Base-by-base conservation (phyloP, 2,888 invertebrate species). In the Drosophila demipolita region DNA sequence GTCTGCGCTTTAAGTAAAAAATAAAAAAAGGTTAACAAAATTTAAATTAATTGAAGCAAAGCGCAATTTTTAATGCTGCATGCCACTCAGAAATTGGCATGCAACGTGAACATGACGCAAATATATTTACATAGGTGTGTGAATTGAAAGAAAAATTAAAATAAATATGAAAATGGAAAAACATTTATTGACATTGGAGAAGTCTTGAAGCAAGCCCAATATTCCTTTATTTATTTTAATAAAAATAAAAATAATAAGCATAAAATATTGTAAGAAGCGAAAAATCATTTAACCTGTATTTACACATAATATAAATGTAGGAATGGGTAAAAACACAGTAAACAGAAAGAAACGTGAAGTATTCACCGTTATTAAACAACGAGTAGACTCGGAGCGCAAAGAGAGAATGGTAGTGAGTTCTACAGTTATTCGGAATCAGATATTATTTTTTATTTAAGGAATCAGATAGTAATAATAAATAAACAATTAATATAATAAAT, bases 1-100 rank as follows among this genome's bases (percentile, higher is more conserved):
- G 26, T 33, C 32, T 60, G 23, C 68, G 42, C 38, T 60, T 60
- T 38, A 26, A 40, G 8, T 20, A 23, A 50, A 49, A 12, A 50
- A n/a, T 32, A 42, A 7, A 36, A 29, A 32, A 48, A 0, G 20
- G 9, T 50, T 45, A 73, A 58, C 54, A 63, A 75, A 59, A 45
- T 45, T 75, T 61, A 66, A 69, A 75, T 78, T 82, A 82, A 82
- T 83, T 80, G 76, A 80, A 80, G 76, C 66, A 75, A 40, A 66
- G 53, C 32, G 17, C 32, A 54, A 20, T 17, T 15, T 48, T 32
- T 17, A 52, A 48, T 49, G 50, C 15, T 35, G 69, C 59, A 38
- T 62, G 61, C n/a, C 61, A 58, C 57, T 67, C 69, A 77, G 59
- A 67, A 64, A 79, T 66, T 72, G 82, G 57, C 53, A 54, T 57